phyloP scores from a whole-genome alignment of 2,888 invertebrate species.

The Heteromurus nitidus region DNA sequence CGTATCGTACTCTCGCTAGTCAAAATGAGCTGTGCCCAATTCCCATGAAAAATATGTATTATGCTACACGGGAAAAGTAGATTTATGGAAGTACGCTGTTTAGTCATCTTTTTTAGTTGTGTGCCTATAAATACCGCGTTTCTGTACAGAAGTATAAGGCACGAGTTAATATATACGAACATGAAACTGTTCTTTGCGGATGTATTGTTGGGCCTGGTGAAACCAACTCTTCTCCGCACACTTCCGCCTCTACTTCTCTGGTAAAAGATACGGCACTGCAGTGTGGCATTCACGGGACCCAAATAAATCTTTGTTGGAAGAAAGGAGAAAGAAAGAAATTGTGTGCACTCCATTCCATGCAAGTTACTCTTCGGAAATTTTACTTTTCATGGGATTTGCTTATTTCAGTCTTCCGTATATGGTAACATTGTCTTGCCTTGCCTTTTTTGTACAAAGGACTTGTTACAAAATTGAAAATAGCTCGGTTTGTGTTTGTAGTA shows the following conservation, averaged over 20 bases:
- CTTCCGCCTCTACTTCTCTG: neutral
- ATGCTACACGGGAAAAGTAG: neutral
- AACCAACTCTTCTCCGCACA: neutral
- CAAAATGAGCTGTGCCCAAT: neutral
- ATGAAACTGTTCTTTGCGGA: constrained; percentile 8
- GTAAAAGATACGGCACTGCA: neutral
- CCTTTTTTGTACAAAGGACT: neutral
- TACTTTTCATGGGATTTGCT: neutral
- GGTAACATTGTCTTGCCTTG: constrained; percentile 9
- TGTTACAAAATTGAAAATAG: constrained; percentile 25
- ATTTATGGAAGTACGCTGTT: neutral
- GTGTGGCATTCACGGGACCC: neutral
- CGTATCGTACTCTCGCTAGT: neutral
- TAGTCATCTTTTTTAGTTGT: neutral
- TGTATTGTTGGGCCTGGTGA: neutral
- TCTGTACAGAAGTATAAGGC: too few species aligned
- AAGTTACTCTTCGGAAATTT: neutral
- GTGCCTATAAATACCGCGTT: neutral
- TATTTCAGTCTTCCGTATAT: constrained; percentile 23
- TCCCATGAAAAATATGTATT: neutral
- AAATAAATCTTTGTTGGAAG: constrained; percentile 23
- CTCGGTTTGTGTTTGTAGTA: neutral
- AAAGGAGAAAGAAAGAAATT: neutral
- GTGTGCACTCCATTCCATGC: neutral
- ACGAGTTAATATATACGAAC: neutral